phyloP scores from a whole-genome alignment of 1,140 invertebrate genomes.

The Zaprionus tsacasi region DNA sequence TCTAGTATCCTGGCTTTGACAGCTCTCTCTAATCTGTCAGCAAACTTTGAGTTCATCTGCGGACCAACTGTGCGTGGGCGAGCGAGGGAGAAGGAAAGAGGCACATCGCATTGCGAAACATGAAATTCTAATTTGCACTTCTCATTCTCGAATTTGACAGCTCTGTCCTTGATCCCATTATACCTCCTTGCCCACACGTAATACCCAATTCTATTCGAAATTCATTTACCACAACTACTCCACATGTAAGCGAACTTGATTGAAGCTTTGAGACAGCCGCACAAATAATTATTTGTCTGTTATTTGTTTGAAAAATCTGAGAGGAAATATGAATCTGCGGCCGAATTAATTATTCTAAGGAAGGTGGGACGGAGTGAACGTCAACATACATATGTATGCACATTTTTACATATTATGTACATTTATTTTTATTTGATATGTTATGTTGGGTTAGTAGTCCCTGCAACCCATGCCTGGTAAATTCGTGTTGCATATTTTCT shows the following conservation, averaged over 20 bases:
- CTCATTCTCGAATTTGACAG: conserved; percentile 19
- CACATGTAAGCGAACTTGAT: conserved; percentile 7
- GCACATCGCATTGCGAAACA: conserved; percentile 20
- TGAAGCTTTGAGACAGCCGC: neutral
- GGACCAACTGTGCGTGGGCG: conserved; percentile 10
- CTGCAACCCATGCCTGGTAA: neutral
- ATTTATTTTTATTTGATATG: no score
- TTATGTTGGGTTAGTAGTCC: neutral
- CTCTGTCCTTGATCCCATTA: conserved; percentile 4
- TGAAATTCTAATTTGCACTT: conserved; percentile 54
- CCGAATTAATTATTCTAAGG: conserved; percentile 61
- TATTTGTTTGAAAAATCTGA: conserved; percentile 14
- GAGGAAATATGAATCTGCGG: conserved; percentile 36
- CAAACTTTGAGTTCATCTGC: conserved; percentile 8
- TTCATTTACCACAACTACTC: conserved; percentile 1
- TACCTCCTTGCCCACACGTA: neutral
- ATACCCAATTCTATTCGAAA: neutral
- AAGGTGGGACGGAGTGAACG: conserved; percentile 12
- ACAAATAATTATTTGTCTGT: no score
- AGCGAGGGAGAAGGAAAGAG: neutral
- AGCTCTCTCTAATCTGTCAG: conserved; percentile 29
- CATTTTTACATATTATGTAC: neutral
- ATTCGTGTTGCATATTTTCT: neutral
- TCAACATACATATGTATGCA: no score
- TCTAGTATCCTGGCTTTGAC: conserved; percentile 12